Evolutionary conservation across 2,888 invertebrate genomes (phyloP), one percentile per base, ranked within the genome.

Genomic region (Eupithecia inturbata): DNA sequence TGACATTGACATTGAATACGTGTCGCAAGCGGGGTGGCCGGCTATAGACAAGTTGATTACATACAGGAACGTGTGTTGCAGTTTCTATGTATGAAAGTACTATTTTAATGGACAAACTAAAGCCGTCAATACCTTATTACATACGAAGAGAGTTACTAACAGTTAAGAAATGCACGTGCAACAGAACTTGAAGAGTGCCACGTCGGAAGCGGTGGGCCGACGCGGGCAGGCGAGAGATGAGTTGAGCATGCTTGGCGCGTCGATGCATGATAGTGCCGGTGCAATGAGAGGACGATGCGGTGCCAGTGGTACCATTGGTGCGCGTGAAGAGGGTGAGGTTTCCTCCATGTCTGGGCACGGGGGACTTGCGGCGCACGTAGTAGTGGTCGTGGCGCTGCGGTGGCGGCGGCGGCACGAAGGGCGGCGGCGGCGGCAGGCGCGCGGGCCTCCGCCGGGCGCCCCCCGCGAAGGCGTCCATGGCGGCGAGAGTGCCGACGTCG

Each of bases 401-500:
- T 84, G 93, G 93, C 80, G 92, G 93, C 84, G 93, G 93, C 79
- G 93, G 93, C 87, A 92, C 91, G 89, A 91, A 90, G 85, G 92
- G 92, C 89, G 93, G 93, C 87, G 93, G 93, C 83, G 93, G 94
- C 83, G 93, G 93, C 84, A 93, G 89, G 83, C 92, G 92, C 81
- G 92, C 87, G 85, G 92, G 90, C 88, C 92, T 87, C 76, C 93
- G 92, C 90, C 94, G 86, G 84, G 93, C 93, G 90, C 93, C 94
- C 92, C 92, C 93, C 88, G 92, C 94, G 91, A 92, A 94, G 88
- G 92, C 94, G 91, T 93, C 94, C 93, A 92, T 94, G 82, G 92
- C 94, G 88, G 93, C 94, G 90, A 94, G 94, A 92, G 94, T 94
- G 89, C 93, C 94, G 87, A 94, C 94, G 92, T 93, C 93, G 92